Conservation (phyloP, 2,888 invertebrate genomes). For the Drosophila gaucha region DNA sequence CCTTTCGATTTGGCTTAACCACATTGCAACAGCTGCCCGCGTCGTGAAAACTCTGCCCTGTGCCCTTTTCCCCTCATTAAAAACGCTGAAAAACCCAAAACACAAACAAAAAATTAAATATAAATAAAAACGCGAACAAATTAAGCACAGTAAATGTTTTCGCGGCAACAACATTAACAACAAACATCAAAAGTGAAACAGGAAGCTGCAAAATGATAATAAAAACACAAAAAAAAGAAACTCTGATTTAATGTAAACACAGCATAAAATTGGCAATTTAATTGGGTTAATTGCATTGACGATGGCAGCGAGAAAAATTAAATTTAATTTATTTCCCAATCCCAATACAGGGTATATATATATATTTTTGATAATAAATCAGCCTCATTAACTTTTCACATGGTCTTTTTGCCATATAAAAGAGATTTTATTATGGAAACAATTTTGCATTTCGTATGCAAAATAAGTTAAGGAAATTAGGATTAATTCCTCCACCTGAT, state of each 20-base stretch:
- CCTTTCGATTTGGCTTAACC: slow-evolving; percentile 20
- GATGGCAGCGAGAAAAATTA: slow-evolving; percentile 22
- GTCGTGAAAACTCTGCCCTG: too few relatives aligned
- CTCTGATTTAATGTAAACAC: slow-evolving; percentile 44
- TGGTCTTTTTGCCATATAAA: neutral
- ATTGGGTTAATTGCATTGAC: slow-evolving; percentile 42
- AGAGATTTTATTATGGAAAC: neutral
- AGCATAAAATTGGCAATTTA: slow-evolving; percentile 36
- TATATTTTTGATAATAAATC: neutral
- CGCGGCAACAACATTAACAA: neutral
- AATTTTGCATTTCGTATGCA: neutral
- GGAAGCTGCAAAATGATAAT: slow-evolving; percentile 22
- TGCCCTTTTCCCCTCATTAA: neutral
- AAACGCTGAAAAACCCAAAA: slow-evolving; percentile 7
- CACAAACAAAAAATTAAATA: slow-evolving; percentile 35
- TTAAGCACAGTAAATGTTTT: slow-evolving; percentile 29
- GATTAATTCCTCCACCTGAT: too few relatives aligned
- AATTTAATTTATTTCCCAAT: slow-evolving; percentile 26
- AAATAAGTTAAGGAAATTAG: neutral
- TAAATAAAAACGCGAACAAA: slow-evolving; percentile 15
- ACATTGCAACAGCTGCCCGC: neutral
- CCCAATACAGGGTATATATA: neutral
- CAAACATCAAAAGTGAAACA: slow-evolving; percentile 42
- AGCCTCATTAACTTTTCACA: slow-evolving; percentile 11
- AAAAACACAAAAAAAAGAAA: slow-evolving; percentile 6